Conservation (phyloP, 2,888 invertebrate genomes). For the Melipona beecheii region DNA sequence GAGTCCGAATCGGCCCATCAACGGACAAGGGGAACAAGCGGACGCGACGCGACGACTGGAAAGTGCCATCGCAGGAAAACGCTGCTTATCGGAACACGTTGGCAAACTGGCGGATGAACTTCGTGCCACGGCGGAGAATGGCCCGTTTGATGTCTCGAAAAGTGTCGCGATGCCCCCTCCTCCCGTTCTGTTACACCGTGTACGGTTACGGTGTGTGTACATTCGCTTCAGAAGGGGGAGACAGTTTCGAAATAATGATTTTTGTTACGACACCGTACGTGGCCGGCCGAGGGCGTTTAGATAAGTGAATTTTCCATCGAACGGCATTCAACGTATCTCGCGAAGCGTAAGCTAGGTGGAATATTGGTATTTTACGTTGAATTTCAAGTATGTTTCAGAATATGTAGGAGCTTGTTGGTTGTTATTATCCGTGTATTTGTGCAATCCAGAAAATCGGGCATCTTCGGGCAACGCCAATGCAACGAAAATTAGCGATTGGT, state of each 20-base stretch:
- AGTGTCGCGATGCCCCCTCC: background rate
- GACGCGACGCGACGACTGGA: background rate
- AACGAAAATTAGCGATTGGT: no score
- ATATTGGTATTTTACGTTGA: background rate
- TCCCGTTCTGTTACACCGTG: background rate
- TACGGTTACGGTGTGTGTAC: background rate
- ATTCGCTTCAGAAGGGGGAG: background rate
- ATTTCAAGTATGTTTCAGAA: background rate
- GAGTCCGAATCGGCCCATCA: slow-evolving; percentile 17
- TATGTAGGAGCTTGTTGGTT: background rate
- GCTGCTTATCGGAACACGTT: slow-evolving; percentile 5
- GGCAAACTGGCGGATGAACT: slow-evolving; percentile 11
- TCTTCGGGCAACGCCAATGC: no score
- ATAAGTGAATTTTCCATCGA: background rate
- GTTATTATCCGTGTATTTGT: background rate
- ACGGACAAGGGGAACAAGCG: background rate
- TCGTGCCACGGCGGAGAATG: background rate
- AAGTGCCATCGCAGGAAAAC: slow-evolving; percentile 13
- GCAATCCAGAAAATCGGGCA: no score
- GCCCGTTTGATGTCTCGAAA: background rate
- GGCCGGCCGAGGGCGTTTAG: background rate
- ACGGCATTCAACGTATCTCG: background rate
- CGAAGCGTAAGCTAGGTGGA: background rate
- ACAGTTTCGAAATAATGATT: background rate
- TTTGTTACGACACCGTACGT: background rate